Evolutionary conservation across 1,140 invertebrate species (phyloP), one percentile per base, ranked within the genome.

Genomic region (Archegozetes longisetosus): DNA sequence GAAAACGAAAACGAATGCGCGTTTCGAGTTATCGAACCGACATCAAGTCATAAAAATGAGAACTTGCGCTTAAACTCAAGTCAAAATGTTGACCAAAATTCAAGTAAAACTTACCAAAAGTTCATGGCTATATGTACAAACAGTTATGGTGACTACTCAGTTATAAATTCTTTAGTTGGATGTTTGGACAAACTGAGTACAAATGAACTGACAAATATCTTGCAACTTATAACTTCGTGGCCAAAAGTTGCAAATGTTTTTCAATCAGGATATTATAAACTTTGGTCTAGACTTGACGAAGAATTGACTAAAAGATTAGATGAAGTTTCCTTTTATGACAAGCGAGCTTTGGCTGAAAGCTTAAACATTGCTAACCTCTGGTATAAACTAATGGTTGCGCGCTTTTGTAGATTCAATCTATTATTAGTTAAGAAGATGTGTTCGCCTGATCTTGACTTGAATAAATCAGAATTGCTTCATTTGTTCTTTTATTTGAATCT

Each of bases 401-500:
- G 17, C 17, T 9, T 40, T 40, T 40, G 32, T 40, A 6, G 17
- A 40, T 40, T 40, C 17, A 40, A 40, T 40, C 6, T 9, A 9
- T 9, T 40, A 17, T 40, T 40, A 17, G 32, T 40, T 17, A 40
- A 40, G 32, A 40, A 40, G 32, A 40, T 40, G 32, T 9, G 6
- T 40, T 6, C 32, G 17, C 14, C 20, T 9, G 24, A 58, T 17
- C 17, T 20, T n/a, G 14, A 58, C 4, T 9, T 51, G 22, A 27
- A 53, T 2, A 58, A 58, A 40, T 12, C 24, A 17, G 13, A 6
- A 4, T 3, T 58, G 1, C 13, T 58, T 13, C 23, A 58, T 46
- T 22, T 58, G 17, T 49, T 53, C 24, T 58, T 58, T 58, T 9
- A 2, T 12, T 4, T 49, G 17, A 58, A 58, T 27, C 14, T 58